These are phyloP conservation scores for Torymus auratus DNA, from an alignment of 2,888 invertebrate species.

Conservation along the genomic window DNA sequence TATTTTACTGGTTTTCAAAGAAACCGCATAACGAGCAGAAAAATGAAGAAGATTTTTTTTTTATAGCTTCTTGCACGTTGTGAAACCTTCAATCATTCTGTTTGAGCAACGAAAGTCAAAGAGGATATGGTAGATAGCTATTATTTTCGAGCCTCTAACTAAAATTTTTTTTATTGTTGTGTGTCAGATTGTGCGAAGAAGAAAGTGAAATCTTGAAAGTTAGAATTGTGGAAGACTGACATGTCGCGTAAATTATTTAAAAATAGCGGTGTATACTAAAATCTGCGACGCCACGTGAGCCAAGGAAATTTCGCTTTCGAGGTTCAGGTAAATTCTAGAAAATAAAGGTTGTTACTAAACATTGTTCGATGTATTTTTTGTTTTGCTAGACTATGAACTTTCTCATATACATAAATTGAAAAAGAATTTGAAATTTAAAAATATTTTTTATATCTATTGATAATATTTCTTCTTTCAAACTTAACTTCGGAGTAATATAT, in stretches of 20 bases:
- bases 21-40: too few relatives aligned
- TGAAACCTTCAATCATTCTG: background rate
- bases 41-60: too few relatives aligned
- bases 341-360: too few relatives aligned
- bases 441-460: too few relatives aligned
- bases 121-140: background rate
- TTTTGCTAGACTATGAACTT: too few relatives aligned
- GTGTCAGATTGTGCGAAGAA: conserved; percentile 14
- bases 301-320: conserved; percentile 1
- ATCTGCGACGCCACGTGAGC: background rate
- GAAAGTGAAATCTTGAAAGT: conserved; percentile 49
- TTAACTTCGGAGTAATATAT: too few relatives aligned
- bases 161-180: conserved; percentile 21
- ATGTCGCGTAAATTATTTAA: conserved; percentile 4
- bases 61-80: background rate
- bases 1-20: too few relatives aligned
- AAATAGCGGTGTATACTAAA: background rate
- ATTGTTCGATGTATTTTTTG: too few relatives aligned
- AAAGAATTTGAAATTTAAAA: too few relatives aligned
- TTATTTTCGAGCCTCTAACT: background rate
- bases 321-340: too few relatives aligned
- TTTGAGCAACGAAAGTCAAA: background rate
- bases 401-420: too few relatives aligned
- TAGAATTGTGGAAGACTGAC: conserved; percentile 5
- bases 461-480: too few relatives aligned